Base-by-base conservation (phyloP, 2,113 vertebrate species). In the Anarhynchus alexandrinus region DNA sequence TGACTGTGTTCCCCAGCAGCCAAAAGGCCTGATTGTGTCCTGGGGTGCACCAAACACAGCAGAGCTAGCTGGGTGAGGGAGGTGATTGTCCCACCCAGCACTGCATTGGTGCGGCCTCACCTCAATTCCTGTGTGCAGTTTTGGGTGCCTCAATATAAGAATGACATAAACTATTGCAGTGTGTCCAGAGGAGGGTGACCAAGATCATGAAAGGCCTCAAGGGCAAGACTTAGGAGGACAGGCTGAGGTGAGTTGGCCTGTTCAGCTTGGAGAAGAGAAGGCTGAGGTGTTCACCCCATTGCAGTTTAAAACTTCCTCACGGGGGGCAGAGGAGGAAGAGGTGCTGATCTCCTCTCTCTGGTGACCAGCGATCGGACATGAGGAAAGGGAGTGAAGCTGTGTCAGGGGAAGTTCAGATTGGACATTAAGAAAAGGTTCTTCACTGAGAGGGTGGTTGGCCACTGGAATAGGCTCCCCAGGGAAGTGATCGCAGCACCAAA, bases 341-440 rank as follows among this genome's bases (percentile, higher is more conserved):
- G 17, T 27, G 22, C 34, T 57, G 71, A 40, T 34, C 29, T 61
- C 14, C 18, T 34, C 55, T 49, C n/a, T 42, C 36, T n/a, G 30
- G 23, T 29, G 23, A 42, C 43, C 34, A 85, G 34, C 1, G 0
- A 47, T 1, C 57, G n/a, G 34, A 65, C n/a, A 55, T 0, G 0
- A 30, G 32, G 38, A 15, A 20, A 26, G 2, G 38, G 32, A 16
- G 32, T 12, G 47, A 38, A 58, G 52, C 42, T 32, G 26, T 0
- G 0, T 38, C 10, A 32, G 52, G 15, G 20, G 34, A 57, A 25
- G 7, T 30, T 57, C 52, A 69, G 34, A 7, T 1, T 58, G 42
- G 12, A 57, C 21, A 19, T 38, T 5, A 54, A 38, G 32, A 43
- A 43, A 73, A 64, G 20, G 15, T 32, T 73, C 57, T 32, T 45